Percentiles rank a stretch among this genome's conserved stretches.
These are phyloP conservation scores for Drosophila nannoptera DNA, from an alignment of 1,140 invertebrate genomes.

Conservation along the genomic window DNA sequence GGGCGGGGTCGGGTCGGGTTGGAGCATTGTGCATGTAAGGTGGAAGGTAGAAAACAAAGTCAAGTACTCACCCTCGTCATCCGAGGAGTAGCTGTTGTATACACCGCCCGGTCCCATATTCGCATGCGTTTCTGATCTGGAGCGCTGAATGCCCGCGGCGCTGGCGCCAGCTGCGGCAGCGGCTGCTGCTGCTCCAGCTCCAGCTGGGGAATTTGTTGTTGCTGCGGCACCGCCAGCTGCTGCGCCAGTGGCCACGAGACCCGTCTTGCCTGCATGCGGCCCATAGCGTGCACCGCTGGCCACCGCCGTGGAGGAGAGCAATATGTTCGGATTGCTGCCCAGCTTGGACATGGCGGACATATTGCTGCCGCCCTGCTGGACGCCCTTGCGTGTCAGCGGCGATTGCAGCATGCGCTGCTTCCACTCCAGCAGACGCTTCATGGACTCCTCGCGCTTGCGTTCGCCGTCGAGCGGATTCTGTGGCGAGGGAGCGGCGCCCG, in stretches of 20 bases:
- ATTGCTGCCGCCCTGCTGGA: constrained; percentile 79
- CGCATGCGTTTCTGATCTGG: constrained; percentile 78
- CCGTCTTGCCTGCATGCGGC: constrained; percentile 53
- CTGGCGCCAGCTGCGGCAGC: not conserved
- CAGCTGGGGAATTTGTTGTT: constrained; percentile 46
- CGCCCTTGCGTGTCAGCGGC: constrained; percentile 89
- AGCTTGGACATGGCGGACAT: constrained; percentile 79
- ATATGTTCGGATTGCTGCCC: constrained; percentile 74
- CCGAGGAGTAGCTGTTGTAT: constrained; percentile 91
- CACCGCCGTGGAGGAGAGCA: constrained; percentile 71
- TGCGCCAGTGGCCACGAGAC: constrained; percentile 33
- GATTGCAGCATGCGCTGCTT: constrained; percentile 95
- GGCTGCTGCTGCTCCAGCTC: not conserved
- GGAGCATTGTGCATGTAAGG: constrained; percentile 17
- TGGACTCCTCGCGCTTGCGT: constrained; percentile 89
- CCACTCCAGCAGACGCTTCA: constrained; percentile 94
- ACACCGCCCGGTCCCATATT: constrained; percentile 81
- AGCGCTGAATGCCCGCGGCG: constrained; percentile 68
- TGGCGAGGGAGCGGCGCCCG: constrained; percentile 69
- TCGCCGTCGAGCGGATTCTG: constrained; percentile 82
- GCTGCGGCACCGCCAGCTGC: constrained; percentile 49
- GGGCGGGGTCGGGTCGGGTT: not conserved
- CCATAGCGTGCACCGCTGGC: constrained; percentile 79
- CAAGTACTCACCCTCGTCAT: constrained; percentile 88
- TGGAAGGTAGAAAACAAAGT: constrained; percentile 5